Conservation (phyloP, 2,113 vertebrate species). For the Halichoerus grypus region DNA sequence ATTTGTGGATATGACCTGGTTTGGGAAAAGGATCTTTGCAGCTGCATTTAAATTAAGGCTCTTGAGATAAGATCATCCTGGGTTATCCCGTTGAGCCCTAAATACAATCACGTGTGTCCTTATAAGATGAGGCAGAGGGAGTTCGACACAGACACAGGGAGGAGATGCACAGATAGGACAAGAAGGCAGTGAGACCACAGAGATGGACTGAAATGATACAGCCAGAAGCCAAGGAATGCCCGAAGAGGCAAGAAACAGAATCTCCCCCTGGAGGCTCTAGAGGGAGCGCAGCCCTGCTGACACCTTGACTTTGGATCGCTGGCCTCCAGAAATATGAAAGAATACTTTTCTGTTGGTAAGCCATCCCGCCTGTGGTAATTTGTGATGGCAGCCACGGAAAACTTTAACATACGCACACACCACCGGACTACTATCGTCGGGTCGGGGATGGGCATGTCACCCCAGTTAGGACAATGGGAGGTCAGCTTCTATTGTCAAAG, state of each 20-base stretch:
- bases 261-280: neutral
- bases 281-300: neutral
- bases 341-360: neutral
- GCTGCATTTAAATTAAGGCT: conserved; percentile 31
- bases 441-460: neutral
- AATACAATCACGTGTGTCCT: neutral
- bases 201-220: neutral
- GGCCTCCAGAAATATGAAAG: neutral
- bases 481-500: neutral
- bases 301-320: neutral
- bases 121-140: neutral
- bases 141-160: neutral
- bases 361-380: neutral
- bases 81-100: neutral
- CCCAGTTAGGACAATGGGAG: neutral
- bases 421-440: neutral
- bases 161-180: neutral
- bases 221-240: neutral
- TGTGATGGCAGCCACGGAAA: neutral
- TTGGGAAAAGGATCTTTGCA: neutral
- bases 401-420: fast-evolving
- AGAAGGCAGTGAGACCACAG: neutral
- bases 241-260: neutral
- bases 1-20: neutral
- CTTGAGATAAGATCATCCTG: neutral